Evolutionary conservation across 2,797 vertebrate species (phyloP).

Genomic region (Telmatherina bonti): DNA sequence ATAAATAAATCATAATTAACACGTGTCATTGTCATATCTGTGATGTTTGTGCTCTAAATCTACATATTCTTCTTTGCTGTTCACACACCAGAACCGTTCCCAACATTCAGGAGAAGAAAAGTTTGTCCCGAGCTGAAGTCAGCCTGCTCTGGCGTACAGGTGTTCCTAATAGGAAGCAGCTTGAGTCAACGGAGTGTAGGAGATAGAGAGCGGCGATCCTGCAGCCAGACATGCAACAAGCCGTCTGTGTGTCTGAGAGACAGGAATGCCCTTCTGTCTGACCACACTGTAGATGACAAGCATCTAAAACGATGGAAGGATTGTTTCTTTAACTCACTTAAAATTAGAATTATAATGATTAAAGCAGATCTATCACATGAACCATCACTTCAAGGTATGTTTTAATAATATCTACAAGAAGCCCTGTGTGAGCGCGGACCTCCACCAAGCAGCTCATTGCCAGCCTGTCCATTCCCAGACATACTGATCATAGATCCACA

Average conservation of each 20-base stretch:
- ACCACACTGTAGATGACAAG: conserved; percentile 67
- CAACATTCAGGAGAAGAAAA: background rate
- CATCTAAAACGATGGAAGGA: conserved; percentile 52
- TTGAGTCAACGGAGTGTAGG: conserved; percentile 23
- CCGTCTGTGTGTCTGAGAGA: conserved; percentile 69
- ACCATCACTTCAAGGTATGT: no score
- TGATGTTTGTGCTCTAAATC: background rate
- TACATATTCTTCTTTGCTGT: background rate
- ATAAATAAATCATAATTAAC: no score
- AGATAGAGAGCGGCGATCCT: conserved; percentile 50
- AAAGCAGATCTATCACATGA: no score
- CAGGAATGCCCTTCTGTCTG: conserved; percentile 87
- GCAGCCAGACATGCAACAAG: conserved; percentile 84
- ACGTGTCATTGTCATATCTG: background rate
- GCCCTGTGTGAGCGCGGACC: no score
- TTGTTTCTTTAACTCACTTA: conserved; percentile 19
- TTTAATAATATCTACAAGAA: no score
- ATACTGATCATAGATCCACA: no score
- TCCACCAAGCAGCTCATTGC: no score
- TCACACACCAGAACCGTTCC: background rate
- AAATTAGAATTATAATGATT: conserved; percentile 1
- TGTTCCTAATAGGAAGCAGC: conserved; percentile 68
- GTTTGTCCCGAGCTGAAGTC: conserved; percentile 10
- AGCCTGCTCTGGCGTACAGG: conserved; percentile 55
- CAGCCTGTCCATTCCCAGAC: no score